Percentiles rank a stretch among this genome's conserved stretches.
Evolutionary conservation across 2,888 invertebrate genomes (phyloP).

Genomic region (Thera britannica): DNA sequence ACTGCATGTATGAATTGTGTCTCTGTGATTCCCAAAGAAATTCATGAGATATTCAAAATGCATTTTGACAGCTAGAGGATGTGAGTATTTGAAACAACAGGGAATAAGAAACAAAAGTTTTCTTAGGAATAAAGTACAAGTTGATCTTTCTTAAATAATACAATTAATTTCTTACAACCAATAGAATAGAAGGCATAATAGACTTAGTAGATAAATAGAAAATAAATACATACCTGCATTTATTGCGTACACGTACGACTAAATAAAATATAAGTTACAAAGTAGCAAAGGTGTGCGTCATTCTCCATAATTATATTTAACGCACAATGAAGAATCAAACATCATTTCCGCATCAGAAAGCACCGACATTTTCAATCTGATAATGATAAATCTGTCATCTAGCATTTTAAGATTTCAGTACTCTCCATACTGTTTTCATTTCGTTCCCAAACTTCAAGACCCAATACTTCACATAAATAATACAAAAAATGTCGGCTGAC

Average conservation of each 20-base stretch:
- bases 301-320: neutral
- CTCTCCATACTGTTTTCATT: neutral
- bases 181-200: no score
- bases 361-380: neutral
- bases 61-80: conserved; percentile 11
- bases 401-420: conserved; percentile 4
- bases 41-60: conserved; percentile 8
- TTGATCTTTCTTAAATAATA: no score
- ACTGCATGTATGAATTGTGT: conserved; percentile 1
- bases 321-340: neutral
- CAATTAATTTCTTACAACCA: no score
- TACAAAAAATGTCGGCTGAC: conserved; percentile 16
- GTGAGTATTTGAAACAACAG: neutral
- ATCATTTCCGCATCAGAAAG: conserved; percentile 1
- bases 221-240: no score
- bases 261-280: no score
- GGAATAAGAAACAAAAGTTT: neutral
- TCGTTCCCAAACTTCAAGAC: conserved; percentile 9
- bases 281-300: no score
- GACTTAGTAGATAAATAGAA: no score
- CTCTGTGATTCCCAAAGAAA: no score
- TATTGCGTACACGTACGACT: no score
- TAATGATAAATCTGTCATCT: conserved; percentile 5
- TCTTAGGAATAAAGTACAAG: no score
- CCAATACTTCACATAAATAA: conserved; percentile 14